These are phyloP conservation scores for Neofelis nebulosa DNA, from an alignment of 2,113 vertebrate genomes.

Conservation along the genomic window DNA sequence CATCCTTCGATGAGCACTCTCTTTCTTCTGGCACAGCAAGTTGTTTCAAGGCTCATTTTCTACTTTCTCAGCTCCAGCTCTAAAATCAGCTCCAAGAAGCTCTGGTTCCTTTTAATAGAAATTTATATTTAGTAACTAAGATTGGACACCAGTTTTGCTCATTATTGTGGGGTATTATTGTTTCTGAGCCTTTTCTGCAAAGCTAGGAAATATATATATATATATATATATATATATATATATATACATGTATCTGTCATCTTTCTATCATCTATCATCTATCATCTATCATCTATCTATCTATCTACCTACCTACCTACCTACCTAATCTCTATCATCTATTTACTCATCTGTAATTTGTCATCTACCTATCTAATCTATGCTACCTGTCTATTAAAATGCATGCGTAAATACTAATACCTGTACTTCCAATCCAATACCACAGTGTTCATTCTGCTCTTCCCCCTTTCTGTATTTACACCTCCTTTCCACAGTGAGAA, in stretches of 20 bases:
- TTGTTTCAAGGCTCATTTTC: constrained; percentile 18
- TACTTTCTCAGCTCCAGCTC: neutral
- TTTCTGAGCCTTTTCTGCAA: neutral
- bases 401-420: neutral
- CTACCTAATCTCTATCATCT: neutral
- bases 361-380: neutral
- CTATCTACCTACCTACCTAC: neutral
- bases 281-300: neutral
- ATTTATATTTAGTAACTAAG: neutral
- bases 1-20: neutral
- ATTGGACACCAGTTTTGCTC: neutral
- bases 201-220: neutral
- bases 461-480: neutral
- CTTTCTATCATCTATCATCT: neutral
- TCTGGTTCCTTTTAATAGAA: neutral
- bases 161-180: neutral
- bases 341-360: neutral
- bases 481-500: neutral
- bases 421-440: neutral
- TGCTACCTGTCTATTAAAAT: neutral
- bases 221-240: neutral
- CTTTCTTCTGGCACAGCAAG: neutral
- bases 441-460: neutral
- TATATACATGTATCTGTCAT: neutral
- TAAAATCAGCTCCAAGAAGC: neutral